These are phyloP conservation scores for Vimba vimba DNA, from an alignment of 2,113 vertebrate genomes.

Conservation along the genomic window DNA sequence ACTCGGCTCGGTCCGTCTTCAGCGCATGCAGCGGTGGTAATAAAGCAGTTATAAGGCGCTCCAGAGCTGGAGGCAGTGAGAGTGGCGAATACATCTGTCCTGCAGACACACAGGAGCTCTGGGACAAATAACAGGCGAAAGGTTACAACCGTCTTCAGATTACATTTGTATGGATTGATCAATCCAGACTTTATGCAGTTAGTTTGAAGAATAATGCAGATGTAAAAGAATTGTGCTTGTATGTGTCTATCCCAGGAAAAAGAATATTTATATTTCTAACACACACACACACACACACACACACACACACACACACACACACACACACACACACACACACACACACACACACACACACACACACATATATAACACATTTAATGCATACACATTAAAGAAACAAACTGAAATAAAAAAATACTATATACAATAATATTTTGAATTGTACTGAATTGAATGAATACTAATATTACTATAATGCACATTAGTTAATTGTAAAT, in stretches of 20 bases:
- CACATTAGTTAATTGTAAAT: no score
- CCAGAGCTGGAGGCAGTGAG: slow-evolving; percentile 28
- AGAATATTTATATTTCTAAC: no score
- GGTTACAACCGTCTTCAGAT: not conserved
- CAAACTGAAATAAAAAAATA: no score
- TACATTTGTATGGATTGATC: not conserved
- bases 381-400: not conserved
- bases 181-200: not conserved
- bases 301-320: no score
- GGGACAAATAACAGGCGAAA: not conserved
- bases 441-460: no score
- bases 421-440: no score
- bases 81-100: slow-evolving; percentile 8
- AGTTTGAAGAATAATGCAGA: not conserved
- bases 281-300: no score
- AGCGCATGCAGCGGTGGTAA: slow-evolving; percentile 23
- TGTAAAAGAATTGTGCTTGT: not conserved
- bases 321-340: no score
- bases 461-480: no score
- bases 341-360: no score
- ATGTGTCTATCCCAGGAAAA: no score
- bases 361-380: not conserved
- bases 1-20: slow-evolving; percentile 12
- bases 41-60: slow-evolving; percentile 23
- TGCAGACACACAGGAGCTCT: not conserved